These are phyloP conservation scores for Amblyornis subalaris DNA, from an alignment of 2,113 vertebrate species.

Conservation along the genomic window DNA sequence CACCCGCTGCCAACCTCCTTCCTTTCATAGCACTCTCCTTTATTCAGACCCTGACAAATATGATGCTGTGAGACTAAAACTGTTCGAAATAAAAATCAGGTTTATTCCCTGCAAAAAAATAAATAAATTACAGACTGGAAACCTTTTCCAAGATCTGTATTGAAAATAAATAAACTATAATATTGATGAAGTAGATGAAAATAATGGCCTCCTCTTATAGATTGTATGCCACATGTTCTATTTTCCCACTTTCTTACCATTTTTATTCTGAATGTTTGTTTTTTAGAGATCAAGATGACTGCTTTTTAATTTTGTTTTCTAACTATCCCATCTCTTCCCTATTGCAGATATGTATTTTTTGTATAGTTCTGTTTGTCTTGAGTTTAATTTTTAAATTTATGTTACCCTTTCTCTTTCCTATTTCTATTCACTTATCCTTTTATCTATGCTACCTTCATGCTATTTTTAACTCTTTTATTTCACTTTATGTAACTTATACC, in stretches of 20 bases:
- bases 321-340: background rate
- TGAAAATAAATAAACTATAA: background rate
- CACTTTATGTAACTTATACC: background rate
- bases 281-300: background rate
- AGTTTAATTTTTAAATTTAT: background rate
- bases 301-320: background rate
- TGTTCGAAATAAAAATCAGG: background rate
- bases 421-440: background rate
- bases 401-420: background rate
- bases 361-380: background rate
- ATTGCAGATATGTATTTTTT: background rate
- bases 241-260: background rate
- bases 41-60: background rate
- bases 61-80: background rate
- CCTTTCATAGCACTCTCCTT: background rate
- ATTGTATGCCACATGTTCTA: background rate
- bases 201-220: background rate
- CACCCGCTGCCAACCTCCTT: accelerated
- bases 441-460: background rate
- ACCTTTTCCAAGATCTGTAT: accelerated
- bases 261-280: background rate
- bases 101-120: background rate
- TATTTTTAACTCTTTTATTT: background rate
- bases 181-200: background rate
- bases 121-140: background rate